Conservation (phyloP, 2,797 vertebrate genomes). For the Masticophis lateralis region DNA sequence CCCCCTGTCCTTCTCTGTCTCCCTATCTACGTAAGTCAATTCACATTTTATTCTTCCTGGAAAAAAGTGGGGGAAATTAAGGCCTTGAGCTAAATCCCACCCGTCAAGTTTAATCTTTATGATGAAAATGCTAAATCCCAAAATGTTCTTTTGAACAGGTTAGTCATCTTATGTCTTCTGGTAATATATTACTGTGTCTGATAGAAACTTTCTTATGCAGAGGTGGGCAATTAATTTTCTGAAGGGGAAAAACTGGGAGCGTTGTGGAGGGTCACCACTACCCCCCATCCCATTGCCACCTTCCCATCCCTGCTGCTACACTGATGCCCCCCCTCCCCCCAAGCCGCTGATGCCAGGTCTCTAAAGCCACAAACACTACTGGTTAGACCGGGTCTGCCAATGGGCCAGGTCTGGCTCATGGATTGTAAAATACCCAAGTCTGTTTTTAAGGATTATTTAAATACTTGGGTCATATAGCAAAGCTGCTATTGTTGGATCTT, state of each 20-base stretch:
- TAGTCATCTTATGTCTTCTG: too few relatives aligned
- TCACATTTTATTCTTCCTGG: background rate
- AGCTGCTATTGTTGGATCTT: background rate
- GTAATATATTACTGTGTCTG: background rate
- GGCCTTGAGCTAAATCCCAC: background rate
- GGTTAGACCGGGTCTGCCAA: background rate
- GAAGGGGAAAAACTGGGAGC: background rate
- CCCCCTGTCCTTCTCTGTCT: conserved; percentile 77
- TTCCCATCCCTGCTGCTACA: background rate
- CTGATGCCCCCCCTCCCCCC: background rate
- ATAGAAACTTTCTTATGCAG: background rate
- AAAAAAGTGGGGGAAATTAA: background rate
- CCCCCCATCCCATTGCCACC: fast-evolving
- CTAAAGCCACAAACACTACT: background rate
- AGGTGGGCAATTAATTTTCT: background rate
- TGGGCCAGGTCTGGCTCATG: too few relatives aligned
- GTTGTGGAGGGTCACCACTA: background rate
- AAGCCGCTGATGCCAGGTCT: background rate
- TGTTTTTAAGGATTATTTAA: background rate
- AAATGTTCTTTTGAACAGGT: background rate
- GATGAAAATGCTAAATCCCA: background rate
- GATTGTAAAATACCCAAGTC: background rate
- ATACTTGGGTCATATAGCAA: background rate
- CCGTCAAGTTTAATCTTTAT: background rate
- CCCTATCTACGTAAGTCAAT: conserved; percentile 85